Conservation (phyloP, 2,797 vertebrate species). For the Anguilla marmorata region DNA sequence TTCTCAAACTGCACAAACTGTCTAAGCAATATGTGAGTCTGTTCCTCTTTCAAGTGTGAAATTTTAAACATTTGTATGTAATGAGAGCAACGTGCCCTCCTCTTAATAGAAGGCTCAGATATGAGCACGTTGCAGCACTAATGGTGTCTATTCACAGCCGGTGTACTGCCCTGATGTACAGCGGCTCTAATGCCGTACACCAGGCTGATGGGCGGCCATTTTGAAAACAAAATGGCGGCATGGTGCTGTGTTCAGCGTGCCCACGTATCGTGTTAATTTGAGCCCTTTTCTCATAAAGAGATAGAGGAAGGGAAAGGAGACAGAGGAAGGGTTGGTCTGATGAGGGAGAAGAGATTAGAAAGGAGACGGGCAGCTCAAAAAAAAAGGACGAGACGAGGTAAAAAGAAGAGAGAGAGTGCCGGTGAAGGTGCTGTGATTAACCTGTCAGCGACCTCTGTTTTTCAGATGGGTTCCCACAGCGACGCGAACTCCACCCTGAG, state of each 20-base stretch:
- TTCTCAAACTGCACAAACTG: neutral
- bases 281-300: neutral
- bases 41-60: neutral
- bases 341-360: neutral
- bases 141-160: neutral
- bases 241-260: neutral
- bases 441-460: conserved; percentile 31
- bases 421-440: neutral
- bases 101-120: neutral
- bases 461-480: conserved; percentile 61
- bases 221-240: neutral
- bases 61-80: neutral
- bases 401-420: neutral
- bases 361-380: neutral
- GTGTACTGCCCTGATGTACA: neutral
- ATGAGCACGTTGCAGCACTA: neutral
- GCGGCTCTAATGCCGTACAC: neutral
- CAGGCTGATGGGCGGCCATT: neutral
- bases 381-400: neutral
- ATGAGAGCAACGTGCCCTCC: neutral
- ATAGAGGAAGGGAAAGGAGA: neutral
- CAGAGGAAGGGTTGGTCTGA: neutral
- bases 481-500: conserved; percentile 84
- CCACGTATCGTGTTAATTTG: neutral
- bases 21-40: neutral